Base-by-base conservation (phyloP, 2,113 vertebrate genomes). In the Erinaceus europaeus region DNA sequence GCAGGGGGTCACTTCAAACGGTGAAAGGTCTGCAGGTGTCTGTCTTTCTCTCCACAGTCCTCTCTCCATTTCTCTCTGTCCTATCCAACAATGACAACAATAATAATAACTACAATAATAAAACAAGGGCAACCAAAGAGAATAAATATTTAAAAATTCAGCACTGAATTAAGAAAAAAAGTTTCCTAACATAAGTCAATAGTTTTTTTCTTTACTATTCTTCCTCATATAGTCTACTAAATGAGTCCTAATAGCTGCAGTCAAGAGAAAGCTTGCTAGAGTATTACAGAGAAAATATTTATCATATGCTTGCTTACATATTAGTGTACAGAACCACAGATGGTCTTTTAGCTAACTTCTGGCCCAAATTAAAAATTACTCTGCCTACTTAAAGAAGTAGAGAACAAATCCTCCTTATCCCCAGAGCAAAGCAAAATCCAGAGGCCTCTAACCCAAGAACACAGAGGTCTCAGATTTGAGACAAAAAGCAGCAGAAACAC, bases 321-420 rank as follows among this genome's bases (percentile, higher is more conserved):
- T n/a, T n/a, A n/a, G n/a, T 80, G 14, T 61, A 50, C 8, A 93
- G 61, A 83, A 74, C 78, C 36, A 69, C 6, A 13, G 27, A 52
- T 61, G 77, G 53, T 78, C 40, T 25, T 91, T 83, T 68, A 36
- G 72, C 34, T 80, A 86, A 73, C 57, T 89, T 83, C 62, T 88
- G 80, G 67, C 36, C 50, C 73, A 86, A 86, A 79, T 27, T 78
- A 88, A n/a, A 92, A 90, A 86, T 73, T 46, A 86, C 27, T 68
- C 48, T 77, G n/a, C 27, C 50, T 67, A 84, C 55, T 75, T 83
- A 79, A 88, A 83, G 50, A 40, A 79, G n/a, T 40, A 65, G 23
- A 93, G n/a, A 91, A 80, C 77, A 68, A 75, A 38, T 14, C 25
- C 34, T 59, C 67, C 57, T 64, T 10, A 75, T 48, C 4, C 9